Evolutionary conservation across 2,888 invertebrate species (phyloP), one percentile per base, ranked within the genome.

Genomic region (Platycheirus albimanus): DNA sequence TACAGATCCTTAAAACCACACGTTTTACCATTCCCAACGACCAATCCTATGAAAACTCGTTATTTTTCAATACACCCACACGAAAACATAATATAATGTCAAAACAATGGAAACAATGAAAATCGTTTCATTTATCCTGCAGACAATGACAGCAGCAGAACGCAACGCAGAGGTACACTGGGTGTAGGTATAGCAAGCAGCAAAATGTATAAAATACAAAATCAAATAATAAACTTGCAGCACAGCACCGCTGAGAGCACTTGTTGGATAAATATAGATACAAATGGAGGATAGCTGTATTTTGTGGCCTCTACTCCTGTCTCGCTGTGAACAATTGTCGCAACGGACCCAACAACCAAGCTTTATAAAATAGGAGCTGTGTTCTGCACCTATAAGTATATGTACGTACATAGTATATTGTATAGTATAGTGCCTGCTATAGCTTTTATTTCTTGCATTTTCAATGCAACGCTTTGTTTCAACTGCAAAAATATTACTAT

Each of bases 91-190:
- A 30, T 30, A 61, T 36, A 61, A 43, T 61, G 54, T 54, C 54
- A 54, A 36, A 54, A 54, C 54, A 54, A 54, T 54, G 36, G 54
- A 54, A 61, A 61, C 61, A 61, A 61, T 61, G 43, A 30, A 45
- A 61, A 61, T 61, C 61, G 61, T 61, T 61, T 61, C 61, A 61
- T 61, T 61, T 61, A 61, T 61, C 43, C 61, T 61, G 43, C 61
- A 61, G 43, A 61, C 61, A 61, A 61, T 61, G 61, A 45, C 43
- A 61, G 36, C 43, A 30, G 15, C 61, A 61, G 41, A 41, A 20
- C 20, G n/a, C 24, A 24, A 5, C 5, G 24, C 5, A 24, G 3
- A 24, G 24, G 5, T 24, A 24, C 3, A 24, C n/a, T n/a, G n/a
- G 24, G 24, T 24, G 8, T 33, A 33, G 30, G 30, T 7, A 33